Evolutionary conservation across 2,888 invertebrate species (phyloP).

Genomic region (Muschampia plurimacula): DNA sequence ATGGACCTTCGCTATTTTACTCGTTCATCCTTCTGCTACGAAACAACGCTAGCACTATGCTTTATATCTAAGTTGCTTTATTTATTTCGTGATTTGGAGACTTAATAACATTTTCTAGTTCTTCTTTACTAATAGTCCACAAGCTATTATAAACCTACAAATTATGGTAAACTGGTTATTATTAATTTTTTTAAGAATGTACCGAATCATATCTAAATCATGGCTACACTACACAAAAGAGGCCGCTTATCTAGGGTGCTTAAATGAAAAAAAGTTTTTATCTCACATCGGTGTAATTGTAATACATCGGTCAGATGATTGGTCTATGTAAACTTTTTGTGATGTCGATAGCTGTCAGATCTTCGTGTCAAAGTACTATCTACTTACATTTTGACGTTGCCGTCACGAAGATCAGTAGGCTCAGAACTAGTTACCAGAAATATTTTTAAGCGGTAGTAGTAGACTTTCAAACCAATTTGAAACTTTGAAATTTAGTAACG

Average conservation of each 20-base stretch:
- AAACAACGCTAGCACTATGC: too few species aligned
- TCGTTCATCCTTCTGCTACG: too few species aligned
- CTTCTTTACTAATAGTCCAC: too few species aligned
- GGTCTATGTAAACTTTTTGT: constrained; percentile 44
- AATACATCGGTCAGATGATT: constrained; percentile 67
- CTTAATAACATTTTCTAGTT: too few species aligned
- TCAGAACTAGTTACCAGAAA: not conserved
- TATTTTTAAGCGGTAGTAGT: not conserved
- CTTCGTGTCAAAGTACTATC: constrained; percentile 22
- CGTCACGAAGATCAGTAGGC: constrained; percentile 16
- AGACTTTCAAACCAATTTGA: too few species aligned
- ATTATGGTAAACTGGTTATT: too few species aligned
- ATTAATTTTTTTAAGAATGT: constrained; percentile 9
- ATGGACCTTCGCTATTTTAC: too few species aligned
- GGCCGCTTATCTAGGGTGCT: constrained; percentile 48
- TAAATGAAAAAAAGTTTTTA: constrained; percentile 62
- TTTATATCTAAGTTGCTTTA: too few species aligned
- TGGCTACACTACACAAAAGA: constrained; percentile 43
- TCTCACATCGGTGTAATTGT: constrained; percentile 72
- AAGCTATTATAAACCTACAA: too few species aligned
- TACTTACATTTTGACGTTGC: constrained; percentile 31
- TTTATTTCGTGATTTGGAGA: too few species aligned
- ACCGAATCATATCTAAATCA: constrained; percentile 32
- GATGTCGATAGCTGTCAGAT: constrained; percentile 26
- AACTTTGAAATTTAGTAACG: too few species aligned